Conservation (phyloP, 23 tunicate species). For the Ascidia mentula region DNA sequence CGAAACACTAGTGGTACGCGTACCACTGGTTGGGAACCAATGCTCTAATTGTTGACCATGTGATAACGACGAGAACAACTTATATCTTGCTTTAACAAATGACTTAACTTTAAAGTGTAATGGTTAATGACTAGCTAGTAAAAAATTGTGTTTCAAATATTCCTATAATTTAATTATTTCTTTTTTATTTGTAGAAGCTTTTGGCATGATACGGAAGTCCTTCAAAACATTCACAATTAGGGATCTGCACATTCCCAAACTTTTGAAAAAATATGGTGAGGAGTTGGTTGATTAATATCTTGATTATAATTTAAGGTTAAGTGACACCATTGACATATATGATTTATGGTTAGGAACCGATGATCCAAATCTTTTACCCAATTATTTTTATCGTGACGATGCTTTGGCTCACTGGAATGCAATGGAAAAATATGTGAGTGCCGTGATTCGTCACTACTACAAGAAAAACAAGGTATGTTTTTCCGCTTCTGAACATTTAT, state of each 20-base stretch:
- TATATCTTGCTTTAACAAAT: too few relatives aligned
- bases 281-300: too few relatives aligned
- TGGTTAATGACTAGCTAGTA: too few relatives aligned
- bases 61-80: too few relatives aligned
- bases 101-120: too few relatives aligned
- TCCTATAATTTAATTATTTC: background rate
- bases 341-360: slow-evolving; percentile 2
- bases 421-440: slow-evolving; percentile 1
- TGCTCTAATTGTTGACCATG: too few relatives aligned
- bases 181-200: slow-evolving; percentile 32
- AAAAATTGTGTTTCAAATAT: background rate
- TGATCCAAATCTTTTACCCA: background rate
- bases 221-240: slow-evolving; percentile 35
- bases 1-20: too few relatives aligned
- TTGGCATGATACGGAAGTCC: slow-evolving; percentile 6
- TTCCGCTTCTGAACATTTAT: too few relatives aligned
- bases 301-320: too few relatives aligned
- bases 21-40: too few relatives aligned
- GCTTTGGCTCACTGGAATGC: background rate
- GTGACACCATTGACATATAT: background rate
- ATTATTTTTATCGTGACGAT: background rate
- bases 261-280: slow-evolving; percentile 44
- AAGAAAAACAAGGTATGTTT: background rate
- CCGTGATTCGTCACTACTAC: background rate
- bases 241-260: slow-evolving; percentile 53